Base-by-base conservation (phyloP, 2,888 invertebrate genomes). In the Drosophila merina region DNA sequence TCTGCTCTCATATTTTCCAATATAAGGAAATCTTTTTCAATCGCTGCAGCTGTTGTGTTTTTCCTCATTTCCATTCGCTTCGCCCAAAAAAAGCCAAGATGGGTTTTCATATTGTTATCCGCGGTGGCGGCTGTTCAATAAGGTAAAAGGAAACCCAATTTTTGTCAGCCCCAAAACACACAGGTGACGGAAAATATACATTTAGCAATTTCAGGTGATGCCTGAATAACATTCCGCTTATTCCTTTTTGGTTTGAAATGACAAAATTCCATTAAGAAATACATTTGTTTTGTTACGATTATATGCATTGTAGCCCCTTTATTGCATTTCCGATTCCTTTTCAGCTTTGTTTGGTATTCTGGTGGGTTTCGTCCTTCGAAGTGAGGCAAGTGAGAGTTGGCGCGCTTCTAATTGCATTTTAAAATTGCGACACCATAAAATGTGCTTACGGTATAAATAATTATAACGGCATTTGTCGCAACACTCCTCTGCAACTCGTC, bases 361-460 rank as follows among this genome's bases (percentile, higher is more conserved):
- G 63, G 36, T 54, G 60, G 66, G 51, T 54, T 38, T 42, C 20
- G 20, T 47, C 64, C 74, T 74, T 28, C 42, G 60, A 33, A 4
- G 20, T 20, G 20, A 12, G 25, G 62, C 9, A 42, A 33, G 47
- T 67, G 60, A 69, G 71, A 78, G 82, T 73, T 59, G 31, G 59
- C 54, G 81, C 78, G 77, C 79, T 75, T 86, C 88, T 89, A 90
- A 89, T 90, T 90, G 87, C 90, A 89, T 90, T 90, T 86, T 85
- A 79, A 89, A 89, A 90, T 86, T 88, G 88, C 79, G 79, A 81
- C 86, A 77, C 89, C 88, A 89, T 88, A 86, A 89, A 89, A 89
- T 90, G 88, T 89, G 86, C 90, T 89, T 89, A 87, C 88, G 79
- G 85, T 82, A 89, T 89, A 90, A 89, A 90, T 89, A 89, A 90